Conservation (phyloP, 37 sponge, comb jelly and placozoan genomes). For the Lycopodina hypogea region DNA sequence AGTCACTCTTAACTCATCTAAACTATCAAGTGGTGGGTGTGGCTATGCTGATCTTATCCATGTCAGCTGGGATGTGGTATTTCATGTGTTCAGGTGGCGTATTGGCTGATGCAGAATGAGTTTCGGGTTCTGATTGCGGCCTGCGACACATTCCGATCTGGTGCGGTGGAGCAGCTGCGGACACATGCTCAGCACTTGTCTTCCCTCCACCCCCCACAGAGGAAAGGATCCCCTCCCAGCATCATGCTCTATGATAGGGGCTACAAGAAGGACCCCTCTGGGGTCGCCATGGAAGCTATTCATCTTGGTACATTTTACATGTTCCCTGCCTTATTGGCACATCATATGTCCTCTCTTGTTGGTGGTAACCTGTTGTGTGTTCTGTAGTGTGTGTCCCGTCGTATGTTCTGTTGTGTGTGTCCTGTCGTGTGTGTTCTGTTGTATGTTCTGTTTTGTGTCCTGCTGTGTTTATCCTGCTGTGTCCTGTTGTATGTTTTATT, state of each 20-base stretch:
- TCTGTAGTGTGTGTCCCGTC: no score
- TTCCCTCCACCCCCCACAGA: slow-evolving; percentile 72
- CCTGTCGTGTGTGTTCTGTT: no score
- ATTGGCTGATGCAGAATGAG: slow-evolving; percentile 93
- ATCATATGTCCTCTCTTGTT: background rate
- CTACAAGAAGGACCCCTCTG: slow-evolving; percentile 87
- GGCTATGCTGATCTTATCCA: no score
- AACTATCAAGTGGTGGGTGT: no score
- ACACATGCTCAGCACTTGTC: slow-evolving; percentile 73
- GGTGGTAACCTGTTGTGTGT: no score
- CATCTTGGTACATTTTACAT: slow-evolving; percentile 26
- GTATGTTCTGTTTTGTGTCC: no score
- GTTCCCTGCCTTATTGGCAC: background rate
- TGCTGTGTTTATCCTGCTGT: no score
- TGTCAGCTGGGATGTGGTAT: no score
- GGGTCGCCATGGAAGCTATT: slow-evolving; percentile 81
- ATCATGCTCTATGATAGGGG: slow-evolving; percentile 77
- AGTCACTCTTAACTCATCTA: no score
- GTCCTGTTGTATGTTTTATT: no score
- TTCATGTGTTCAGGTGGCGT: slow-evolving; percentile 49
- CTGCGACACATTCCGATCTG: slow-evolving; percentile 96
- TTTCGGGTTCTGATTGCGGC: slow-evolving; percentile 86
- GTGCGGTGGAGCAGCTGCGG: slow-evolving; percentile 95
- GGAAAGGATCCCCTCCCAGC: slow-evolving; percentile 38
- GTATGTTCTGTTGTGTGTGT: no score